Evolutionary conservation across 2,113 vertebrate genomes (phyloP).

Genomic region (Nycticorax nycticorax): DNA sequence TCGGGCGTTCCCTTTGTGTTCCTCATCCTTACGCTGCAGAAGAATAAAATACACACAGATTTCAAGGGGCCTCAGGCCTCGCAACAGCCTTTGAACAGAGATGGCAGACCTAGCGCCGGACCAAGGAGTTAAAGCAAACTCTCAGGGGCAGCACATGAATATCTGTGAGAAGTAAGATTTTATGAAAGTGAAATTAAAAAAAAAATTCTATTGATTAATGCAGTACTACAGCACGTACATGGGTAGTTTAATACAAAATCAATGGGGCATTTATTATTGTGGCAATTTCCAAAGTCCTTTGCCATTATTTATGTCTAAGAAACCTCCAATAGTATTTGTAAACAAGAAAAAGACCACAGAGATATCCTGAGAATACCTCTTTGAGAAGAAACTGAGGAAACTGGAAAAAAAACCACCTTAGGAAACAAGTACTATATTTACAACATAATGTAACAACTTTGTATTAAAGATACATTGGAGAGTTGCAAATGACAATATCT

Average conservation of each 20-base stretch:
- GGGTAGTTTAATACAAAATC: not conserved
- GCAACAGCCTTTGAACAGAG: not conserved
- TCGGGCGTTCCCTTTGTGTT: fast-evolving
- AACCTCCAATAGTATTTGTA: not conserved
- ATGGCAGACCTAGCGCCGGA: not conserved
- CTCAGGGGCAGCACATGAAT: not conserved
- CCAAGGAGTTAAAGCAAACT: not conserved
- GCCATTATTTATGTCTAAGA: not conserved
- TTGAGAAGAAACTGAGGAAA: not conserved
- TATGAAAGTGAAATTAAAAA: not conserved
- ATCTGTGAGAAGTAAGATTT: not conserved
- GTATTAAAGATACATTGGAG: not conserved
- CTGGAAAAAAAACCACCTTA: not conserved
- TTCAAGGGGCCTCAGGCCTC: not conserved
- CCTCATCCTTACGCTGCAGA: not conserved
- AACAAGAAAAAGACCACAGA: not conserved
- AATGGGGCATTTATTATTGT: not conserved
- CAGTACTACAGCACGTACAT: not conserved
- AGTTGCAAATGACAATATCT: not conserved
- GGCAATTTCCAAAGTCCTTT: not conserved
- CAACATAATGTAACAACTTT: not conserved
- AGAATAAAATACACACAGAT: not conserved
- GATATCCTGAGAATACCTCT: not conserved
- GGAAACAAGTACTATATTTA: not conserved
- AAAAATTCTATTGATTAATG: not conserved